A percentile compares a stretch with the other conserved stretches of the same genome.
Conservation (phyloP, 2,113 vertebrate species). For the Platycercus adscitus region DNA sequence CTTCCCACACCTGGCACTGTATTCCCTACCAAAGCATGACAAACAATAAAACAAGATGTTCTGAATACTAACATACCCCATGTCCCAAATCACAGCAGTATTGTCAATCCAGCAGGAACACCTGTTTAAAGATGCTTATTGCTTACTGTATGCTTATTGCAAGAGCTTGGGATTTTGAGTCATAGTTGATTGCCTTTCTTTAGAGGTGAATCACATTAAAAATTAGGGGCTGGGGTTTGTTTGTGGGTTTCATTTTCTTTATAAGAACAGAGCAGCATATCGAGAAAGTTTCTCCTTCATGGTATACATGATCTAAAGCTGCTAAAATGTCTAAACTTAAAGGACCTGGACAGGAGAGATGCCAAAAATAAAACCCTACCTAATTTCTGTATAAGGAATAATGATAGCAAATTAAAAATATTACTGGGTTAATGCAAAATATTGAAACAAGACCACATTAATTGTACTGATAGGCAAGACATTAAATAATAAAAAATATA, state of each 20-base stretch:
- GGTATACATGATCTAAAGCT: not conserved
- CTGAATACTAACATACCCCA: not conserved
- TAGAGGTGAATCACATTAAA: not conserved
- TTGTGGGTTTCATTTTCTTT: not conserved
- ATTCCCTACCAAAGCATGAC: not conserved
- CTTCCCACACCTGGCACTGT: not conserved
- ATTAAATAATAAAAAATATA: slow-evolving; percentile 9
- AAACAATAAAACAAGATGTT: not conserved
- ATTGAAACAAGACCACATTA: not conserved
- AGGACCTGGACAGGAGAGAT: not conserved
- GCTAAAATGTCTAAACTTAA: not conserved
- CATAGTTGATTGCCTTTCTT: not conserved
- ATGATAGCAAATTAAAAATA: slow-evolving; percentile 2
- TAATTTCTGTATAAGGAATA: not conserved
- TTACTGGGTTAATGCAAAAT: not conserved
- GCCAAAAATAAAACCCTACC: not conserved
- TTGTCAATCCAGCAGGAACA: not conserved
- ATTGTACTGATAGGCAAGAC: not conserved
- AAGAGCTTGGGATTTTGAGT: not conserved
- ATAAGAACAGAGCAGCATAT: not conserved
- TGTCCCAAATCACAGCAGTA: not conserved
- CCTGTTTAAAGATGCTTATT: not conserved
- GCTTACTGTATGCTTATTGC: not conserved
- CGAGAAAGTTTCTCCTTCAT: not conserved
- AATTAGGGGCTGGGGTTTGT: not conserved